Evolutionary conservation across 2,113 vertebrate species (phyloP).

Genomic region (Pampusana beccarii): DNA sequence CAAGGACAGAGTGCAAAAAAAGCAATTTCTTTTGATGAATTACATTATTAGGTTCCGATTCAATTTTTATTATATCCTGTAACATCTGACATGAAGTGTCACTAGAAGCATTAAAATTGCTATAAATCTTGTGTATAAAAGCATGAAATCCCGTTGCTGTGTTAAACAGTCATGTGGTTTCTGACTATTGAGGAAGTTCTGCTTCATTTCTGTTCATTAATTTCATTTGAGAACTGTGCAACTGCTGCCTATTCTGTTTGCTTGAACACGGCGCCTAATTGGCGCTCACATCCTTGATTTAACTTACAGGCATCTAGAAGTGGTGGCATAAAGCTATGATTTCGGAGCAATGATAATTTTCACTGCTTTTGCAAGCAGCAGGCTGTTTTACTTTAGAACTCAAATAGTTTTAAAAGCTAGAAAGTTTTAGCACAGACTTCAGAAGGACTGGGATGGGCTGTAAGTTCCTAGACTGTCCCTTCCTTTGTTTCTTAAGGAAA

Average conservation of each 20-base stretch:
- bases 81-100: neutral
- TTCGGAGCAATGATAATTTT: neutral
- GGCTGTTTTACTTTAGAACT: neutral
- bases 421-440: neutral
- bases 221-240: neutral
- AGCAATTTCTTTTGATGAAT: conserved; percentile 16
- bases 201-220: conserved; percentile 36
- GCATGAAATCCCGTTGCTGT: neutral
- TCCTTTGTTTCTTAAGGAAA: neutral
- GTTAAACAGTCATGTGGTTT: neutral
- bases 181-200: neutral
- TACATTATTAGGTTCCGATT: neutral
- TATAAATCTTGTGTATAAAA: neutral
- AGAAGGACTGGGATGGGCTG: neutral
- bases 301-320: neutral
- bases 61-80: neutral
- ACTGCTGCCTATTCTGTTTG: neutral
- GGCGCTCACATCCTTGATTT: neutral
- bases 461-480: neutral
- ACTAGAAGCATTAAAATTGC: neutral
- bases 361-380: neutral
- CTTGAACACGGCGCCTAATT: neutral
- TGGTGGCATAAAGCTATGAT: neutral
- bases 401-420: neutral
- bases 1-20: conserved; percentile 17